These are phyloP conservation scores for Corapipo altera DNA, from an alignment of 2,113 vertebrate species.

Conservation along the genomic window DNA sequence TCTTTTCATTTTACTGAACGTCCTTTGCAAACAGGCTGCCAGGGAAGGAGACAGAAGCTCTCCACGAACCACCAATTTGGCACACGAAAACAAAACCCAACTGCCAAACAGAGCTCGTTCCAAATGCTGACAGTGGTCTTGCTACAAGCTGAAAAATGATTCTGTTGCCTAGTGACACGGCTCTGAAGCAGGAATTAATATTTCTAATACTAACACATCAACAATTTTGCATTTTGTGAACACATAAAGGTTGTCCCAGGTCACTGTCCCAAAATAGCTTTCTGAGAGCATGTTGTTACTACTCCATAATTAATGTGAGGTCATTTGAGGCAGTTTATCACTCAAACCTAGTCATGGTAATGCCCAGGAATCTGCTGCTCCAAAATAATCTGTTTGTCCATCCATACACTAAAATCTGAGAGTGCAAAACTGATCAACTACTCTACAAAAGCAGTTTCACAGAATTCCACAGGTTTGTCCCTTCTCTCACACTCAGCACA, in stretches of 20 bases:
- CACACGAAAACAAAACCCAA: constrained; percentile 10
- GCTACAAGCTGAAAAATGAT: constrained; percentile 1
- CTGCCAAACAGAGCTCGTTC: constrained; percentile 7
- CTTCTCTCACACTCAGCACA: background rate
- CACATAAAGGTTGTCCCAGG: background rate
- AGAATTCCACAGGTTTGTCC: background rate
- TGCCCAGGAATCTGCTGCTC: background rate
- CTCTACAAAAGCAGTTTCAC: background rate
- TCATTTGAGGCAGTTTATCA: background rate
- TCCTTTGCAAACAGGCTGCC: background rate
- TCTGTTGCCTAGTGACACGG: constrained; percentile 51
- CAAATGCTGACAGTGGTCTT: constrained; percentile 8
- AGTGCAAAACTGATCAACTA: background rate
- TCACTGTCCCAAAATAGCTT: background rate
- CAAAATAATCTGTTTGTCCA: background rate
- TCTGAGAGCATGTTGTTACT: background rate
- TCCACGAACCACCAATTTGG: background rate
- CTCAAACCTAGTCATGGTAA: background rate
- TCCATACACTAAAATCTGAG: background rate
- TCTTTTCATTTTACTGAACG: background rate
- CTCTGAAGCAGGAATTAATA: constrained; percentile 32
- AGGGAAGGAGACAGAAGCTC: background rate
- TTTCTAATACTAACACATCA: background rate
- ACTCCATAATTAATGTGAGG: background rate
- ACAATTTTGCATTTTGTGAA: background rate